phyloP scores from a whole-genome alignment of 2,888 invertebrate genomes.

The Atrina japonica region DNA sequence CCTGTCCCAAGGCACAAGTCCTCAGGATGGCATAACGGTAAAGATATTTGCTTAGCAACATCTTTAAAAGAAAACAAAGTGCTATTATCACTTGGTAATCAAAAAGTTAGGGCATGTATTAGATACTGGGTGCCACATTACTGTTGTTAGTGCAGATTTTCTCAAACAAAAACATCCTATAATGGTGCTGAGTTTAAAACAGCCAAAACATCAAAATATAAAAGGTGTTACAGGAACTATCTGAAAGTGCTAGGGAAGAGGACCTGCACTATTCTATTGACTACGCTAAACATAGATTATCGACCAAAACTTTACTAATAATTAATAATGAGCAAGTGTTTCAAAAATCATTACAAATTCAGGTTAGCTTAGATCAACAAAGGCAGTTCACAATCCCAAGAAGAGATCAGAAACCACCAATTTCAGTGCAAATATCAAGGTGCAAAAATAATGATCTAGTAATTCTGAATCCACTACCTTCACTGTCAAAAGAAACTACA shows the following conservation, averaged over 20 bases:
- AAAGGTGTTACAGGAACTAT: slow-evolving; percentile 12
- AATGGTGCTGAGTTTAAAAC: background rate
- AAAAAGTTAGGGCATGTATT: slow-evolving; percentile 9
- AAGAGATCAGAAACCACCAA: background rate
- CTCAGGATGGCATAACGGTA: slow-evolving; percentile 7
- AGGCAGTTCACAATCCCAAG: background rate
- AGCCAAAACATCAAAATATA: background rate
- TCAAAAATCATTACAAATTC: background rate
- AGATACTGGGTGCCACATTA: slow-evolving; percentile 21
- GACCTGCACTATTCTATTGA: slow-evolving; percentile 28
- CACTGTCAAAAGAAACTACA: too few species aligned
- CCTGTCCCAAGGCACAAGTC: slow-evolving; percentile 13
- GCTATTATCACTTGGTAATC: background rate
- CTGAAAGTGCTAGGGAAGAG: slow-evolving; percentile 10
- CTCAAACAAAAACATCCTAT: slow-evolving; percentile 5
- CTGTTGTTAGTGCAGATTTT: slow-evolving; percentile 9
- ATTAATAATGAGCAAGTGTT: background rate
- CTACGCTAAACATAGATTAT: background rate
- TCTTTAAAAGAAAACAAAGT: slow-evolving; percentile 19
- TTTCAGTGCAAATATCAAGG: slow-evolving; percentile 1
- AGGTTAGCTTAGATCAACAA: background rate
- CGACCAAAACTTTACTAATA: background rate
- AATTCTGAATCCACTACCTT: too few species aligned
- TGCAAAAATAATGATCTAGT: background rate
- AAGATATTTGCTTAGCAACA: slow-evolving; percentile 2